Evolutionary conservation across 2,888 invertebrate species (phyloP), one percentile per base, ranked within the genome.

Genomic region (Drosophila recens): DNA sequence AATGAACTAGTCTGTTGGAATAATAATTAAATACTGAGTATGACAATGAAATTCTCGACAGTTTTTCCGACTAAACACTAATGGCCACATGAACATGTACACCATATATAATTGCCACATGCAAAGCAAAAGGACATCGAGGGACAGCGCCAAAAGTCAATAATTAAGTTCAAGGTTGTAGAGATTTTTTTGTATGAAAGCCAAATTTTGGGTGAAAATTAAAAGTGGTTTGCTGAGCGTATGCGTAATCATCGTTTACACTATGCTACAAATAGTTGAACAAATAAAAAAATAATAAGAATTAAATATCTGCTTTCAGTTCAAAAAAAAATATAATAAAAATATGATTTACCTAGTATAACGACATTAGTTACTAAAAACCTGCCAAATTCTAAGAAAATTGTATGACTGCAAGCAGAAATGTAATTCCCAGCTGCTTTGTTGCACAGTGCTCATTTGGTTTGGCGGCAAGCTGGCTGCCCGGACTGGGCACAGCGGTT

Each of bases 401-500:
- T 23, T n/a, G n/a, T 33, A 0, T 36, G 23, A 20, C 10, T 20
- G 4, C 13, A 6, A 3, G 13, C 11, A 4, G 65, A 34, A 57
- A 34, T 38, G 5, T 13, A 23, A 34, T 4, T 9, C n/a, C 1
- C 58, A 62, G 27, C 46, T 63, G 62, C 40, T 69, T 64, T 83
- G 72, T 67, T 52, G 66, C 38, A 40, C 67, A 80, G 62, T 83
- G 68, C 9, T 20, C 15, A n/a, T 20, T 48, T 33, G 54, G 54
- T 30, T 30, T 67, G 69, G 72, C 81, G 87, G 34, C 82, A 80
- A 43, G 52, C 85, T 66, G 82, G 79, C 89, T 82, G 66, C 46
- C 58, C 56, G 48, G 66, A 23, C 65, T 27, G 33, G 17, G 40
- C 43, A 56, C 46, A 10, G 56, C 43, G 27, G 51, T 61, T 48